phyloP scores from a whole-genome alignment of 2,888 invertebrate species.

The Julus scanicus region DNA sequence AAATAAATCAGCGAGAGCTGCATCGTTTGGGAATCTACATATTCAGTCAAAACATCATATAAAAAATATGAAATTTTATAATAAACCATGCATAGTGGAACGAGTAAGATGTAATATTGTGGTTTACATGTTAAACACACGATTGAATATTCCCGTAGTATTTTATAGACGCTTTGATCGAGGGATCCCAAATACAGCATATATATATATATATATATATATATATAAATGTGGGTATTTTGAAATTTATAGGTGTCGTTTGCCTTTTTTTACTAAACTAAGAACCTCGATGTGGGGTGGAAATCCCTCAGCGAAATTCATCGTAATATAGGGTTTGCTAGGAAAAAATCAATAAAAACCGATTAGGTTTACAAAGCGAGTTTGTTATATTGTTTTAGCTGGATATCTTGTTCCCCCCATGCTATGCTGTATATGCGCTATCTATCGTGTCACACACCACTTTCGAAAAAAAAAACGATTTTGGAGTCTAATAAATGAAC shows the following conservation, averaged over 20 bases:
- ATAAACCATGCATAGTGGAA: not conserved
- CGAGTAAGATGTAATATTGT: not conserved
- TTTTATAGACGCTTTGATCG: not conserved
- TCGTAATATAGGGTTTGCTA: slow-evolving; percentile 33
- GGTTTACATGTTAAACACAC: too few relatives aligned
- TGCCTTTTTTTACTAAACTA: slow-evolving; percentile 2
- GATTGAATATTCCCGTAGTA: not conserved
- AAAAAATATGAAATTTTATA: slow-evolving; percentile 1
- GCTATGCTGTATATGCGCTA: slow-evolving; percentile 33
- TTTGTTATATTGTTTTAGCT: slow-evolving; percentile 33
- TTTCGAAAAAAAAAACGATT: slow-evolving; percentile 1
- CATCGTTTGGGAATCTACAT: not conserved
- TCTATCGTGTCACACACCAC: slow-evolving; percentile 33
- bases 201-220: too few relatives aligned
- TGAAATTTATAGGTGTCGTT: slow-evolving; percentile 4
- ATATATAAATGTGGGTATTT: not conserved
- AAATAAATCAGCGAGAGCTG: not conserved
- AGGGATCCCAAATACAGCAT: not conserved
- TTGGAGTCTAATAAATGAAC: slow-evolving; percentile 33
- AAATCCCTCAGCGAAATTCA: slow-evolving; percentile 7
- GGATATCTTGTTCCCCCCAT: slow-evolving; percentile 9
- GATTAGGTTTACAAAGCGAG: slow-evolving; percentile 27
- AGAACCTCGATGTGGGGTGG: not conserved
- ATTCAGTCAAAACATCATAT: not conserved
- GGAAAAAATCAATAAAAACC: slow-evolving; percentile 27